Percentiles rank a stretch among this genome's conserved stretches.
Evolutionary conservation across 2,113 vertebrate species (phyloP).

Genomic region (Hiodon tergisus): DNA sequence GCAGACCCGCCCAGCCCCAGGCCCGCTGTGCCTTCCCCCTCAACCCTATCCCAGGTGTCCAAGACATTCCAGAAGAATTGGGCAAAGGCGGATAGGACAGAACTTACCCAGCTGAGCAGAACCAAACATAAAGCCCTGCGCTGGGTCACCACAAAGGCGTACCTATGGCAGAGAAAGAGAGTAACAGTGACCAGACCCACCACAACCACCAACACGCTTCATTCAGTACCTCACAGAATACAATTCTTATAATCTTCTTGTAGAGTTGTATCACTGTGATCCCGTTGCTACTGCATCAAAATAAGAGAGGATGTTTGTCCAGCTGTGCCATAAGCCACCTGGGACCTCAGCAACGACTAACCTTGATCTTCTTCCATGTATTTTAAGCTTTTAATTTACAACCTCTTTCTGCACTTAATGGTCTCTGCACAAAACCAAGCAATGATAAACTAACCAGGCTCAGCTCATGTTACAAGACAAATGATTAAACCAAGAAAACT

Average conservation of each 20-base stretch:
- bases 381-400: too few species aligned
- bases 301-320: too few species aligned
- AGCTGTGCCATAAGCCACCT: too few species aligned
- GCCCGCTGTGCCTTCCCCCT: slow-evolving; percentile 21
- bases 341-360: too few species aligned
- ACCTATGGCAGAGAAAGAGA: slow-evolving; percentile 48
- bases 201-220: neutral
- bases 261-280: neutral
- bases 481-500: too few species aligned
- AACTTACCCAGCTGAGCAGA: slow-evolving; percentile 62
- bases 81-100: slow-evolving; percentile 61
- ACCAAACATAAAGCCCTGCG: slow-evolving; percentile 49
- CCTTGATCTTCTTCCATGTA: too few species aligned
- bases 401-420: too few species aligned
- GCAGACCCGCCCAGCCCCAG: slow-evolving; percentile 24
- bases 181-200: neutral
- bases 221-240: neutral
- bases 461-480: too few species aligned
- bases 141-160: slow-evolving; percentile 50
- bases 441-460: too few species aligned
- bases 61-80: slow-evolving; percentile 58
- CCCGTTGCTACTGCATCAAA: too few species aligned
- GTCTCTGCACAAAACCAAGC: too few species aligned
- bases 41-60: slow-evolving; percentile 30
- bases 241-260: neutral